These are phyloP conservation scores for Dicycla oo DNA, from an alignment of 2,888 invertebrate species.

Conservation along the genomic window DNA sequence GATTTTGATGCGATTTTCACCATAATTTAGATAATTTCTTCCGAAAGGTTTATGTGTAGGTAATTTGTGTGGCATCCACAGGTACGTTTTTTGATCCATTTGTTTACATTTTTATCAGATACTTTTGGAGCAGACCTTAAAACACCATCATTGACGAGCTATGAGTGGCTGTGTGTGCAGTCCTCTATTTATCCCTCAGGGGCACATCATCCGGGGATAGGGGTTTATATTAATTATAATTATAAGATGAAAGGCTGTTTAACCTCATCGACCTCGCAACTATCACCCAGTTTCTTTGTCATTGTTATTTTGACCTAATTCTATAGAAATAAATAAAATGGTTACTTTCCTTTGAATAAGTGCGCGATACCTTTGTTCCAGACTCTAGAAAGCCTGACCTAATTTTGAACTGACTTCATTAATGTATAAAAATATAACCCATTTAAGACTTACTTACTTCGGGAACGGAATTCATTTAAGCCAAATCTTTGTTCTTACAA, in stretches of 20 bases:
- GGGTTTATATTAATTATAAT: too few relatives aligned
- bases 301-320: conserved; percentile 28
- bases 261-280: conserved; percentile 24
- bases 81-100: neutral
- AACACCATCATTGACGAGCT: neutral
- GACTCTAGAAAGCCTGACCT: conserved; percentile 31
- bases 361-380: conserved; percentile 16
- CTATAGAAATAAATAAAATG: conserved; percentile 9
- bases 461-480: conserved; percentile 25
- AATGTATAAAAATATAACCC: conserved; percentile 12
- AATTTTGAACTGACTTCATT: conserved; percentile 24
- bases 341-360: conserved; percentile 6
- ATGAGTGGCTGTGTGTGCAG: neutral
- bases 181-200: conserved; percentile 8
- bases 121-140: neutral
- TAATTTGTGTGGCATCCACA: neutral
- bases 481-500: conserved; percentile 37
- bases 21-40: too few relatives aligned
- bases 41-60: neutral
- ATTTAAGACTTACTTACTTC: conserved; percentile 24
- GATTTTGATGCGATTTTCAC: too few relatives aligned
- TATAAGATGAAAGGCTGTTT: conserved; percentile 12
- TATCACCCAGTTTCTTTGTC: neutral
- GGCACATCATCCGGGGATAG: too few relatives aligned
- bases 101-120: neutral